Base-by-base conservation (phyloP, 2,113 vertebrate genomes). In the Lutjanus erythropterus region DNA sequence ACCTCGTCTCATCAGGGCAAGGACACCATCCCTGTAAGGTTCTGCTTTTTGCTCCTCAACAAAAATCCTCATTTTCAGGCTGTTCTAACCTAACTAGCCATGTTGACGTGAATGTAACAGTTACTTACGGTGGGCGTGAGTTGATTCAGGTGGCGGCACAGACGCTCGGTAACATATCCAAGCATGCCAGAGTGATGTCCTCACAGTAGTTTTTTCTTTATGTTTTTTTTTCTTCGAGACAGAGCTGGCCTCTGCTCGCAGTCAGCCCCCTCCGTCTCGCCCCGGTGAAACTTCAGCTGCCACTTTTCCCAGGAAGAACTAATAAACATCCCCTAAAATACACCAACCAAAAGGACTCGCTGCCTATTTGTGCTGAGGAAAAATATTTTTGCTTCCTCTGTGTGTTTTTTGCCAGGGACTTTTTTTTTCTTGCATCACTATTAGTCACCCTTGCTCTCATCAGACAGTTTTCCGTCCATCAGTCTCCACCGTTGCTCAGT, bases 221-320 rank as follows among this genome's bases (percentile, higher is more conserved):
- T n/a, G n/a, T 68, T 55, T 59, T 33, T 41, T 33, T 29, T 71
- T 64, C 72, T 73, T 50, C 25, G 55, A 75, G 84, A 80, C 89
- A 86, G 92, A 88, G 91, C 93, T 92, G 91, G 91, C 64, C 91
- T 89, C 92, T 91, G 91, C 88, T 82, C 83, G 10, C 58, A 65
- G 75, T 69, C 59, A 68, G 62, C 50, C 39, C 79, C 72, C 67
- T 50, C 65, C 44, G 77, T 89, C 84, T 91, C 71, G 71, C 42
- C 21, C 59, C 52, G 65, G 69, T 75, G 33, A 71, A 85, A 90
- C 87, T 70, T 88, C 87, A 90, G 86, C 88, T 91, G 88, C 42
- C 81, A 82, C 71, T 80, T 91, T 91, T 88, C 88, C 83, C 74
- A 92, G 80, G 83, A 85, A 84, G 53, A 87, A 65, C 86, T 65